These are phyloP conservation scores for Papilio helenus DNA, from an alignment of 1,140 invertebrate species.

Conservation along the genomic window DNA sequence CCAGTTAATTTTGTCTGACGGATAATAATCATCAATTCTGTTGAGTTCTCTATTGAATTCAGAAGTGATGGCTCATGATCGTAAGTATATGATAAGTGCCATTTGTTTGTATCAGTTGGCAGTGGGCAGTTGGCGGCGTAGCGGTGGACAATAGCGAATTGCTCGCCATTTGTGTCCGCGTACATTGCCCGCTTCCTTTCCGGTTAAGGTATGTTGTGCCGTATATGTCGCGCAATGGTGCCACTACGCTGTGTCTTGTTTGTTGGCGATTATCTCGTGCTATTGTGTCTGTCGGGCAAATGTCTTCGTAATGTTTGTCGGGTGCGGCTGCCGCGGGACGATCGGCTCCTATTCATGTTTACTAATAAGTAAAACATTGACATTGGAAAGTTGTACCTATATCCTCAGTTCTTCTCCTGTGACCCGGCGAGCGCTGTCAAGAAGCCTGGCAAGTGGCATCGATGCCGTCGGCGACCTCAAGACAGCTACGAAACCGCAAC, in stretches of 20 bases:
- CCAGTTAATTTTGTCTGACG: background rate
- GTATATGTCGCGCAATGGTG: slow-evolving; percentile 46
- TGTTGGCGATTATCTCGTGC: slow-evolving; percentile 40
- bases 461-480: background rate
- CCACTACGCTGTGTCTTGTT: slow-evolving; percentile 47
- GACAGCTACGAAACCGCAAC: background rate
- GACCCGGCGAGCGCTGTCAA: background rate
- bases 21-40: background rate
- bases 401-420: background rate
- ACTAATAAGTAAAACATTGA: background rate
- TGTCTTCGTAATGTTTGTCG: background rate
- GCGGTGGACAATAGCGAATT: slow-evolving; percentile 51
- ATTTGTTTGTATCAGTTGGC: slow-evolving; percentile 29
- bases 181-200: slow-evolving; percentile 57
- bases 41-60: slow-evolving; percentile 28
- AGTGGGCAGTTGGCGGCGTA: background rate
- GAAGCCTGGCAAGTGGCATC: background rate
- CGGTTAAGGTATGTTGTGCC: slow-evolving; percentile 43
- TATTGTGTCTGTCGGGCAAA: background rate
- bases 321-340: background rate
- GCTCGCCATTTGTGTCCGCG: slow-evolving; percentile 46
- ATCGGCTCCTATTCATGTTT: background rate
- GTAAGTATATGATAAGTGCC: slow-evolving; percentile 33
- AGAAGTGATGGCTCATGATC: slow-evolving; percentile 18
- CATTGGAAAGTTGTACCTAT: background rate